Conservation (phyloP, 2,113 vertebrate species). For the Tragulus kanchil region DNA sequence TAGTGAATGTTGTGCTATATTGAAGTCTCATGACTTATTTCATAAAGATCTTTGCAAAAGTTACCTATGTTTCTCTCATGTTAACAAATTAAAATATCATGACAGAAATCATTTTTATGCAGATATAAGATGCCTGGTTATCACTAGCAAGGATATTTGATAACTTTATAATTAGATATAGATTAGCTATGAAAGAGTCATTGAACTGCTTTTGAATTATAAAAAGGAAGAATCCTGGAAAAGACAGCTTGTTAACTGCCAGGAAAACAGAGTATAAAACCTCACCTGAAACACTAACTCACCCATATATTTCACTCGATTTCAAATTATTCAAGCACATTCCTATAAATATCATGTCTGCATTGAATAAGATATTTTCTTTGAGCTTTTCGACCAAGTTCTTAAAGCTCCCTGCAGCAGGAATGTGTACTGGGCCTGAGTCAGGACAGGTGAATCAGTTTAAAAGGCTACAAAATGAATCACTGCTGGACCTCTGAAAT, state of each 20-base stretch:
- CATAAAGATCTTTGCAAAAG: constrained; percentile 7
- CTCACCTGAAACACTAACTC: constrained; percentile 22
- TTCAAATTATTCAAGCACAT: constrained; percentile 34
- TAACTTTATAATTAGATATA: constrained; percentile 3
- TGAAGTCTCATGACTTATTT: background rate
- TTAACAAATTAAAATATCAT: constrained; percentile 18
- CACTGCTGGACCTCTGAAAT: background rate
- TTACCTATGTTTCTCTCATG: background rate
- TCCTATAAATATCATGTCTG: constrained; percentile 38
- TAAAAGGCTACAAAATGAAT: constrained; percentile 9
- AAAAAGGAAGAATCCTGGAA: constrained; percentile 18
- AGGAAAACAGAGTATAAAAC: constrained; percentile 10
- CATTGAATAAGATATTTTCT: constrained; percentile 45
- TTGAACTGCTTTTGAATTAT: constrained; percentile 18
- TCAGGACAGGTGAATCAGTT: background rate
- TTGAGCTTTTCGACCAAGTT: constrained; percentile 4
- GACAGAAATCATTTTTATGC: constrained; percentile 25
- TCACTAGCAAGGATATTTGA: background rate
- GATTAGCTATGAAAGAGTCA: background rate
- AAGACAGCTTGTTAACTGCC: background rate
- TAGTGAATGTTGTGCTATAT: background rate
- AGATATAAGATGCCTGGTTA: constrained; percentile 37
- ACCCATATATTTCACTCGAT: constrained; percentile 14
- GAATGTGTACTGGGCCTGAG: background rate
- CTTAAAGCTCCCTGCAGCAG: background rate